Evolutionary conservation across 2,888 invertebrate genomes (phyloP).

Genomic region (Linnaemya vulpina): DNA sequence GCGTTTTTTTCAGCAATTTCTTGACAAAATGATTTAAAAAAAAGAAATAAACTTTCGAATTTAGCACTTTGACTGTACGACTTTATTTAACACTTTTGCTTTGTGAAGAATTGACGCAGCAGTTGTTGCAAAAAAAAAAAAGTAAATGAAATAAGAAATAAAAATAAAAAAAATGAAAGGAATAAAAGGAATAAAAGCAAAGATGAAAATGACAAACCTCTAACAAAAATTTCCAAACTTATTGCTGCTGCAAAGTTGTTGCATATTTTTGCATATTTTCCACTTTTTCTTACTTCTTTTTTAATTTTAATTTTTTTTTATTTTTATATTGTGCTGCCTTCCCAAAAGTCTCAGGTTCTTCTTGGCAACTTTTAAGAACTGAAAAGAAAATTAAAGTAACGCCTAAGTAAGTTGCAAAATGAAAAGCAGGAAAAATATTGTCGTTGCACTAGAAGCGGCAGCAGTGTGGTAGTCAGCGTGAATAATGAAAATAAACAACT

Average conservation of each 20-base stretch:
- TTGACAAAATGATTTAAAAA: background rate
- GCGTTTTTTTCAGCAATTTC: conserved; percentile 1
- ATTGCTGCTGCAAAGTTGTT: conserved; percentile 56
- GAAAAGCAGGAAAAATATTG: background rate
- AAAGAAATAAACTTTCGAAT: conserved; percentile 49
- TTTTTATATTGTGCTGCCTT: background rate
- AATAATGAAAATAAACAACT: conserved; percentile 56
- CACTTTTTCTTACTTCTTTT: background rate
- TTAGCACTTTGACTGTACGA: conserved; percentile 70
- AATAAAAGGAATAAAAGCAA: conserved; percentile 1
- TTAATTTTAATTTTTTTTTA: no score
- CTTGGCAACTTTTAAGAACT: conserved; percentile 46
- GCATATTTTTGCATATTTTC: conserved; percentile 67
- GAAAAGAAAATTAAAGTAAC: conserved; percentile 66
- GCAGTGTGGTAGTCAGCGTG: conserved; percentile 17
- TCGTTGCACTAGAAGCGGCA: background rate
- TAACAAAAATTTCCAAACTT: conserved; percentile 51
- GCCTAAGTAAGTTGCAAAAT: conserved; percentile 62
- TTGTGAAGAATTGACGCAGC: conserved; percentile 55
- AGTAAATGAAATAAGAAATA: no score
- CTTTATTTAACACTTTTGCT: conserved; percentile 71
- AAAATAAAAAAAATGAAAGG: no score
- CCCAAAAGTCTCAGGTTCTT: conserved; percentile 58
- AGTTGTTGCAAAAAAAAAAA: conserved; percentile 1
- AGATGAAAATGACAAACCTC: conserved; percentile 42